Base-by-base conservation (phyloP, 2,113 vertebrate genomes). In the Leptobrachium ailaonicum region DNA sequence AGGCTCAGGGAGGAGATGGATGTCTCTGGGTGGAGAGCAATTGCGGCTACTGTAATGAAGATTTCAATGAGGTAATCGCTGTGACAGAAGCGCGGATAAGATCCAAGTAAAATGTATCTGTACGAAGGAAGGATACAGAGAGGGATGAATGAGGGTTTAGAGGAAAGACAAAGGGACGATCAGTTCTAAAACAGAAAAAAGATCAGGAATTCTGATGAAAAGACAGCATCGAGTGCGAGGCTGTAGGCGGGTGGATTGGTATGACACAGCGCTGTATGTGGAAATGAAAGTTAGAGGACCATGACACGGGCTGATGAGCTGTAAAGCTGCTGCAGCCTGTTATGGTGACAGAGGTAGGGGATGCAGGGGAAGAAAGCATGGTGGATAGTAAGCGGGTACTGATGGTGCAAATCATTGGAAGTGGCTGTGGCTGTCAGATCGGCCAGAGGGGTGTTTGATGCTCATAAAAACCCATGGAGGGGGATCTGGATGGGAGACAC, bases 1-100 rank as follows among this genome's bases (percentile, higher is more conserved):
- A 4, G 8, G 50, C 13, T 71, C 1, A n/a, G 76, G 76, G 76
- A 62, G 76, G 66, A 60, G 75, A 20, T 58, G 56, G 2, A 77
- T 45, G 66, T 58, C 66, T 41, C 63, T 6, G 44, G 32, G 66
- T 6, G 69, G 32, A 64, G 3, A 1, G 53, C 12, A 56, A 50
- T 56, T 62, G 47, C 62, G 14, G 58, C 66, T 20, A 56, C 5
- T 14, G 45, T 12, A 54, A 58, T 11, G 66, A 54, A 54, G 20
- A 76, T 9, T 44, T 53, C 44, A 77, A 69, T 66, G 77, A 73
- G 77, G 70, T 42, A 73, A 79, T 54, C 13, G 40, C 4, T n/a
- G 10, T 54, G 73, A 41, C 6, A 43, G 40, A 63, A 42, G n/a
- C 41, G 32, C 0, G 44, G 8, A 32, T 32, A 32, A 32, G 20